Evolutionary conservation across 2,113 vertebrate species (phyloP).

Genomic region (Epinephelus moara): DNA sequence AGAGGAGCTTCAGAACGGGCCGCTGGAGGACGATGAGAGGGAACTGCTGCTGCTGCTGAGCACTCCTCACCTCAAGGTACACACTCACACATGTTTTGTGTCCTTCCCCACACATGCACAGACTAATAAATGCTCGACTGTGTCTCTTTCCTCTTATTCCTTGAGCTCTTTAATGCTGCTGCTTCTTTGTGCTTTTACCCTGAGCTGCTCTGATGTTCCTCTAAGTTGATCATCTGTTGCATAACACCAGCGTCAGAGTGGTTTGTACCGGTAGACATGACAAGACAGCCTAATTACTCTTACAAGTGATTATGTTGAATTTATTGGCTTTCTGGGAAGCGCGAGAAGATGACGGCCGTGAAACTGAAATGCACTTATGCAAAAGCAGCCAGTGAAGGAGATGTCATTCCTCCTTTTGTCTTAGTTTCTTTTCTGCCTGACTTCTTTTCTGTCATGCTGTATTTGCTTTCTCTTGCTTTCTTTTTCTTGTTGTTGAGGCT

Average conservation of each 20-base stretch:
- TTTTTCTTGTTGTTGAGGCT: background rate
- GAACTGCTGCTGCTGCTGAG: conserved; percentile 92
- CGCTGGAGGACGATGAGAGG: conserved; percentile 88
- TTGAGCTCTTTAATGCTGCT: conserved; percentile 27
- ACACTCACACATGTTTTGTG: background rate
- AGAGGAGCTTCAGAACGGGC: conserved; percentile 91
- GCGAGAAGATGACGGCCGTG: background rate
- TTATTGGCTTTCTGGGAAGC: conserved; percentile 22
- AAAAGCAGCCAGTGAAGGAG: background rate
- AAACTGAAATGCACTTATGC: conserved; percentile 6
- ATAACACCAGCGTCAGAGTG: conserved; percentile 28
- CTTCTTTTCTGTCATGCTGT: background rate
- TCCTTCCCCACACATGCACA: background rate
- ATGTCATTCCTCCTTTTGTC: background rate
- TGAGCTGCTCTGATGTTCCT: conserved; percentile 30
- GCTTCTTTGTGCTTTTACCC: background rate
- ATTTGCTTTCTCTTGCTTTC: background rate
- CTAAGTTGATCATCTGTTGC: conserved; percentile 36
- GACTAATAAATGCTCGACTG: background rate
- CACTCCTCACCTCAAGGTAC: conserved; percentile 93
- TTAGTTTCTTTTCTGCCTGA: background rate
- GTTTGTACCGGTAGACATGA: background rate
- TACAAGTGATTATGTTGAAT: conserved; percentile 39
- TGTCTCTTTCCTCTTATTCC: background rate
- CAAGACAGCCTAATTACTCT: conserved; percentile 34